Percentiles rank a stretch among this genome's conserved stretches.
Evolutionary conservation across 2,888 invertebrate genomes (phyloP).

Genomic region (Sphaerolaimus hirsutus): DNA sequence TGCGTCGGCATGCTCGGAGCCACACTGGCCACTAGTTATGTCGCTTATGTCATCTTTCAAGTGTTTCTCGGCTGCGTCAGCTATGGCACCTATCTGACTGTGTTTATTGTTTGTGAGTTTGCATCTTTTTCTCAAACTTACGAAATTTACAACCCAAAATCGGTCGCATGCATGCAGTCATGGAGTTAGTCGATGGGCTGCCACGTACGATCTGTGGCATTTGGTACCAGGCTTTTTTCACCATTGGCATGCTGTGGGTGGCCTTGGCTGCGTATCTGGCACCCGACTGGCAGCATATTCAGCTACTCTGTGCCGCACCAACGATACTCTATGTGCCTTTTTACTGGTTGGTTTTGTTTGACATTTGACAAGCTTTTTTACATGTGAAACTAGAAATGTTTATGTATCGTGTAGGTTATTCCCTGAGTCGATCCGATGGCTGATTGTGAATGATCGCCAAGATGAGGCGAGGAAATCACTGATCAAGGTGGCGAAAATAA

Average conservation of each 20-base stretch:
- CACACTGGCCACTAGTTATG: too few relatives aligned
- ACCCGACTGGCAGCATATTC: conserved; percentile 3
- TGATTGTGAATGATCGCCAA: not conserved
- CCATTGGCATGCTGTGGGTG: conserved; percentile 1
- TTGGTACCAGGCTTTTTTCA: conserved; percentile 1
- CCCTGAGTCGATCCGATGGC: conserved; percentile 7
- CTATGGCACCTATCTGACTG: conserved; percentile 4
- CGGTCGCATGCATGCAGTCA: too few relatives aligned
- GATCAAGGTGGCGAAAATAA: not conserved
- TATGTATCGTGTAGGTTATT: conserved; percentile 1
- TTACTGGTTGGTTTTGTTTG: conserved; percentile 2
- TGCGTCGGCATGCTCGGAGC: conserved; percentile 7
- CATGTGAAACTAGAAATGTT: not conserved
- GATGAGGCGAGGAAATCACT: conserved; percentile 3
- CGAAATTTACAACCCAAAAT: not conserved
- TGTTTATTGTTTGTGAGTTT: conserved; percentile 3
- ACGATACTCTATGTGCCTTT: conserved; percentile 2
- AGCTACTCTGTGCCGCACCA: not conserved
- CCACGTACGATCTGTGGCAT: conserved; percentile 6
- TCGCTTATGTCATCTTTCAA: conserved; percentile 1
- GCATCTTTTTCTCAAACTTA: not conserved
- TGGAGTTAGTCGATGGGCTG: conserved; percentile 6
- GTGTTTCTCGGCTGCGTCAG: conserved; percentile 2
- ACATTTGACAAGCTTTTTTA: not conserved
- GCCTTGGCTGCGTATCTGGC: conserved; percentile 6